These are phyloP conservation scores for Epistrophe eligans DNA, from an alignment of 2,888 invertebrate species.

Conservation along the genomic window DNA sequence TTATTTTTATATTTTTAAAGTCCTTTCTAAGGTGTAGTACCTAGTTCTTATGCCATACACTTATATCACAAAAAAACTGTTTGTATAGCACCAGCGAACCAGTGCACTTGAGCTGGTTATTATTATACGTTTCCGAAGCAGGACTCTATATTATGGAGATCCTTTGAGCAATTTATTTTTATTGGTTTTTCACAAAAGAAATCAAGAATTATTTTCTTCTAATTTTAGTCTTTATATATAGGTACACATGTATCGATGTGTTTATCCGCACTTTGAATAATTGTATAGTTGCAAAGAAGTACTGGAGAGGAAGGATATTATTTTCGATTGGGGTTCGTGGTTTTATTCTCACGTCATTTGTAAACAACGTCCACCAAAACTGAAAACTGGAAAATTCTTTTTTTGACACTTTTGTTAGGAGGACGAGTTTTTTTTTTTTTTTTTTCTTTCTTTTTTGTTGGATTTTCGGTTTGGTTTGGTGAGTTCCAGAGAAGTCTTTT, in stretches of 20 bases:
- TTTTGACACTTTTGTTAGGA: slow-evolving; percentile 68
- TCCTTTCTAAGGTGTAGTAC: slow-evolving; percentile 41
- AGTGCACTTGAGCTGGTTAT: slow-evolving; percentile 40
- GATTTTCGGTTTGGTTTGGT: slow-evolving; percentile 25
- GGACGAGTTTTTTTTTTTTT: slow-evolving; percentile 35
- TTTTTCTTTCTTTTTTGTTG: neutral
- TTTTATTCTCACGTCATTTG: slow-evolving; percentile 73
- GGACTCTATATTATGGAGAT: slow-evolving; percentile 15
- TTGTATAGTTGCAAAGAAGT: slow-evolving; percentile 9
- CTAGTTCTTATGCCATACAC: slow-evolving; percentile 25
- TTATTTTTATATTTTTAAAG: slow-evolving; percentile 4
- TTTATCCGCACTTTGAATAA: slow-evolving; percentile 63
- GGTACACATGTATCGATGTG: slow-evolving; percentile 1
- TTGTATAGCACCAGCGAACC: slow-evolving; percentile 17
- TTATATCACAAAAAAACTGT: slow-evolving; percentile 43
- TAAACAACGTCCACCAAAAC: slow-evolving; percentile 74
- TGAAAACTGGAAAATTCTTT: slow-evolving; percentile 73
- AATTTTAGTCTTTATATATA: slow-evolving; percentile 21
- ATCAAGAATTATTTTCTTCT: slow-evolving; percentile 32
- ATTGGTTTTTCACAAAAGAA: slow-evolving; percentile 30
- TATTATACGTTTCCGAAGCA: slow-evolving; percentile 37
- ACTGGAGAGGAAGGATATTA: slow-evolving; percentile 47
- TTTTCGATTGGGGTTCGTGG: slow-evolving; percentile 41
- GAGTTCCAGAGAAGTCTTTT: neutral
- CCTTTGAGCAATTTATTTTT: slow-evolving; percentile 50